Evolutionary conservation across 1,140 invertebrate species (phyloP).

Genomic region (Macrostomum lignano): DNA sequence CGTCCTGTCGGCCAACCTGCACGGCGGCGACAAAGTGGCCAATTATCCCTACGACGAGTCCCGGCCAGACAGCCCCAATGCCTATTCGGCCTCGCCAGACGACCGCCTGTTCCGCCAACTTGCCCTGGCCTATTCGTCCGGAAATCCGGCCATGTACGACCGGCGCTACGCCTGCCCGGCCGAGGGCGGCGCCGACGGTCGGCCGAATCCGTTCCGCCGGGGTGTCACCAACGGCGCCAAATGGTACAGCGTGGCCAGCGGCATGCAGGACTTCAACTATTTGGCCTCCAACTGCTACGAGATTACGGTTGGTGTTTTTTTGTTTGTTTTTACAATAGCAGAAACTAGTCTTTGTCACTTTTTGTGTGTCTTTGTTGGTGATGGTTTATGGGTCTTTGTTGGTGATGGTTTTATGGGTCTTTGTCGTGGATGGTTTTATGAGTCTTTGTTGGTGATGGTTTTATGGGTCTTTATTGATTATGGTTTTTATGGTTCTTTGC

Average conservation of each 20-base stretch:
- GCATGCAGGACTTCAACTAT: slow-evolving; percentile 98
- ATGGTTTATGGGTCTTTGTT: too few species aligned
- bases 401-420: too few species aligned
- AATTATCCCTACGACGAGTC: slow-evolving; percentile 52
- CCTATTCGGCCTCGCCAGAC: slow-evolving; percentile 36
- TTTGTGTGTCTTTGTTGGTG: too few species aligned
- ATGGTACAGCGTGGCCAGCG: slow-evolving; percentile 52
- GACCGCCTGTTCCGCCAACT: slow-evolving; percentile 51
- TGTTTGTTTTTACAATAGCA: too few species aligned
- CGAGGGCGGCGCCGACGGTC: too few species aligned
- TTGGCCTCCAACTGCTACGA: slow-evolving; percentile 91
- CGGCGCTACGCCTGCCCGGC: too few species aligned
- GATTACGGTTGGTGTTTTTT: slow-evolving; percentile 73
- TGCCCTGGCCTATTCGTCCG: slow-evolving; percentile 49
- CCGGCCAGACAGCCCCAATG: slow-evolving; percentile 8
- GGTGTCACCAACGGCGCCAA: slow-evolving; percentile 69
- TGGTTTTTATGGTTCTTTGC: too few species aligned
- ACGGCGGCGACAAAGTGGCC: slow-evolving; percentile 62
- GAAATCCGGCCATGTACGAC: too few species aligned
- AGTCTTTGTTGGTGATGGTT: too few species aligned
- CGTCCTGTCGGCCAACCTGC: slow-evolving; percentile 77
- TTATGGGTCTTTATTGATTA: too few species aligned
- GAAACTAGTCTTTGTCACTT: too few species aligned
- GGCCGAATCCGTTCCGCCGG: slow-evolving; percentile 35
- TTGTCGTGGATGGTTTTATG: too few species aligned